Evolutionary conservation across 2,797 vertebrate species (phyloP).

Genomic region (Liparis tanakae): DNA sequence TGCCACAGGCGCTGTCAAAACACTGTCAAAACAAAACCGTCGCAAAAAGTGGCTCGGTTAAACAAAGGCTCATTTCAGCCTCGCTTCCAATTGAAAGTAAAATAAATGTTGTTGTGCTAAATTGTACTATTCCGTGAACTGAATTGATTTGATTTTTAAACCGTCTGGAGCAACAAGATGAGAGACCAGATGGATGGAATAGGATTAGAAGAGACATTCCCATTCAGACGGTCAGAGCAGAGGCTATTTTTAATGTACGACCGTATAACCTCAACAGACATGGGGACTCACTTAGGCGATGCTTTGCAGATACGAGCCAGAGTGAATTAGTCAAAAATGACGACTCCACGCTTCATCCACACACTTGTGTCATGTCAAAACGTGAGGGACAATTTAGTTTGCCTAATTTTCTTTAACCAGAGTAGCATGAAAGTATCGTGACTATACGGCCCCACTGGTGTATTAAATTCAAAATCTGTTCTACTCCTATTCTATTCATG

Average conservation of each 20-base stretch:
- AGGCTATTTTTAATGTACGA: background rate
- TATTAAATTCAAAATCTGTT: background rate
- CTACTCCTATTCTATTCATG: background rate
- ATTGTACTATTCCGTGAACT: background rate
- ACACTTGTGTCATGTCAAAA: too few relatives aligned
- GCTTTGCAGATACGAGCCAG: too few relatives aligned
- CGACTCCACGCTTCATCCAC: too few relatives aligned
- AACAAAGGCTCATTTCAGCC: background rate
- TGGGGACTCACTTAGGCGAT: too few relatives aligned
- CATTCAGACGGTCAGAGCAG: background rate
- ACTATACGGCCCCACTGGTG: background rate
- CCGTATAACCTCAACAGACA: background rate
- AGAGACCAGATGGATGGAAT: background rate
- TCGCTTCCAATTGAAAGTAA: background rate
- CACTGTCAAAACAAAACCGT: background rate
- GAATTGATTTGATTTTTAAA: background rate
- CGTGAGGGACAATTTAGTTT: background rate
- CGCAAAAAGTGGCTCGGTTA: background rate
- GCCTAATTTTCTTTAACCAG: background rate
- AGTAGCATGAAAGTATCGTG: background rate
- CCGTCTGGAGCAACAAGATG: background rate
- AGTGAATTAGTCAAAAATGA: too few relatives aligned
- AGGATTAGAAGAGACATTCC: background rate
- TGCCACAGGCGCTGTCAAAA: background rate
- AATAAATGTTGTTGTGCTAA: background rate